These are phyloP conservation scores for Pterocles burchelli DNA, from an alignment of 2,113 vertebrate genomes.

Conservation along the genomic window DNA sequence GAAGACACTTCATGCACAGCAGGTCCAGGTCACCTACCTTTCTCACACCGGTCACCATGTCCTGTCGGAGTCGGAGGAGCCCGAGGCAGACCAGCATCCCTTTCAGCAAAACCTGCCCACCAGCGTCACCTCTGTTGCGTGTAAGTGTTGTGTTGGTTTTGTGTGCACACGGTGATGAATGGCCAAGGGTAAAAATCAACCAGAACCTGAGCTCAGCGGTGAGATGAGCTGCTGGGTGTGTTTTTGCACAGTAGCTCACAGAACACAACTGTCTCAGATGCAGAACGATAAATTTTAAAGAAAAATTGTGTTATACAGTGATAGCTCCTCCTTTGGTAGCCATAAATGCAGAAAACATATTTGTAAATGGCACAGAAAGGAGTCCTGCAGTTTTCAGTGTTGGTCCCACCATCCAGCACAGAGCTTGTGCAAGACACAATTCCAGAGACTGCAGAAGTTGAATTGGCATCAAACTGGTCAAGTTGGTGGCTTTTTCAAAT, in stretches of 20 bases:
- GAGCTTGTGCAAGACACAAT: neutral
- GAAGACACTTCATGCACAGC: conserved; percentile 70
- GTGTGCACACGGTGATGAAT: fast-evolving
- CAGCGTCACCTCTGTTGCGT: conserved; percentile 82
- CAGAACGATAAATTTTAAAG: neutral
- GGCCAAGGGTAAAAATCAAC: fast-evolving
- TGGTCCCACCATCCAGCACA: no score
- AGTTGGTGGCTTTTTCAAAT: neutral
- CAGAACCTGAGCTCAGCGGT: fast-evolving
- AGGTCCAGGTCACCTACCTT: conserved; percentile 80
- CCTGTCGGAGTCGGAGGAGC: conserved; percentile 80
- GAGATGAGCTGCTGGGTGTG: neutral
- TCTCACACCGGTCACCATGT: conserved; percentile 68
- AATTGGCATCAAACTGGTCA: neutral
- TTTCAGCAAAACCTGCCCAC: conserved; percentile 78
- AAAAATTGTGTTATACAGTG: neutral
- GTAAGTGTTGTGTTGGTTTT: conserved; percentile 66
- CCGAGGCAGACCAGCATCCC: conserved; percentile 80
- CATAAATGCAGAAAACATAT: neutral
- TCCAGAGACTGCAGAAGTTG: neutral
- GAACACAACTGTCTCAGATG: fast-evolving
- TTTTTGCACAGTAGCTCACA: neutral
- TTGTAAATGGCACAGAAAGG: neutral
- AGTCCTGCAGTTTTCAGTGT: neutral
- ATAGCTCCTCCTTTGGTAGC: neutral